Evolutionary conservation across 2,888 invertebrate genomes (phyloP).

Genomic region (Temnothorax rugatulus): DNA sequence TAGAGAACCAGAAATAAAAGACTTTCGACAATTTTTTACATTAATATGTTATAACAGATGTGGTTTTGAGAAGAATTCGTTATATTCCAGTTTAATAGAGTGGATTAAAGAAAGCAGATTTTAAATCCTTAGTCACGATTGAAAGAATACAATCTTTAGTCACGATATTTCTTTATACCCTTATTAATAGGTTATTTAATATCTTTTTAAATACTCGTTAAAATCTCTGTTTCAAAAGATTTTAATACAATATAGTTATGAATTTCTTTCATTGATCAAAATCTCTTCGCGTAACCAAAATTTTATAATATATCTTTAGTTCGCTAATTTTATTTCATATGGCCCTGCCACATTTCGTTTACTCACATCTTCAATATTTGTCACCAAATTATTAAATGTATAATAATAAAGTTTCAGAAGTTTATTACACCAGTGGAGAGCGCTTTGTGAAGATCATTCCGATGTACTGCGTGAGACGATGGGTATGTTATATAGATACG

Average conservation of each 20-base stretch:
- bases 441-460: not conserved
- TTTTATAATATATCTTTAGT: not conserved
- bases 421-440: not conserved
- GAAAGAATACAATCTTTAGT: not conserved
- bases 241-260: not conserved
- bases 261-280: not conserved
- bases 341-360: not conserved
- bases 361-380: not conserved
- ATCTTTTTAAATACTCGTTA: not conserved
- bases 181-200: not conserved
- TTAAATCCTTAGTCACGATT: not conserved
- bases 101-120: not conserved
- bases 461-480: not conserved
- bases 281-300: not conserved
- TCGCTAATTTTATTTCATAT: not conserved
- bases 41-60: not conserved
- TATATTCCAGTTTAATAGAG: not conserved
- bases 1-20: not conserved
- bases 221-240: not conserved
- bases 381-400: not conserved
- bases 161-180: not conserved
- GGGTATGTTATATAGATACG: conserved; percentile 55
- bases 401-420: not conserved
- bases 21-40: not conserved
- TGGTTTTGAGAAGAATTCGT: not conserved